Evolutionary conservation across 2,797 vertebrate species (phyloP), one percentile per base, ranked within the genome.

Genomic region (Thunnus albacares): DNA sequence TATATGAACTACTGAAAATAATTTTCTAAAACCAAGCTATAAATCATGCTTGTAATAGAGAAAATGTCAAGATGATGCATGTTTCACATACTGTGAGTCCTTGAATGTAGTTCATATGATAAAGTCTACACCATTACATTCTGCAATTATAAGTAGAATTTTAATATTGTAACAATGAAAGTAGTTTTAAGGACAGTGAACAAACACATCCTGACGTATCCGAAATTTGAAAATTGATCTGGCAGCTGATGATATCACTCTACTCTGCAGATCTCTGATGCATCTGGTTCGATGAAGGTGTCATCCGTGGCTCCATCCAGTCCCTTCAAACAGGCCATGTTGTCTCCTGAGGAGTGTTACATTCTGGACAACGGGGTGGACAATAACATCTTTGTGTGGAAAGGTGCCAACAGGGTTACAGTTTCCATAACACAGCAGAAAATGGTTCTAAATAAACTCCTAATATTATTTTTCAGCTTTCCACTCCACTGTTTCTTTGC

Each of bases 301-400:
- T 67, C 95, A 0, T 0, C 61, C 4, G 95, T 96, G 90, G 92
- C 94, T 47, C 41, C 71, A 13, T 73, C 85, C 82, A 96, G 93
- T 77, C 96, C 96, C 28, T 96, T 96, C 89, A 95, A 94, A 70
- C 95, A 96, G 92, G 91, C 84, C 71, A 93, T 94, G 91, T 77
- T 96, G 73, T 82, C 87, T 26, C 82, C 87, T 2, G 87, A 90
- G 6, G 96, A 96, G 51, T 96, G 96, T 87, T 96, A 90, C 93
- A 95, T 96, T 78, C 80, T 96, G 80, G 96, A 96, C 91, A 96
- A 96, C 1, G 96, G 95, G 1, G 62, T 72, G 73, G 94, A 96
- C 85, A 80, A 18, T 6, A 95, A 92, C 81, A 91, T 96, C 84
- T 96, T 96, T 63, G 90, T 96, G 17, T 96, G 96, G 96, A 96